phyloP scores from a whole-genome alignment of 1,140 invertebrate genomes.

The Phortica variegata region DNA sequence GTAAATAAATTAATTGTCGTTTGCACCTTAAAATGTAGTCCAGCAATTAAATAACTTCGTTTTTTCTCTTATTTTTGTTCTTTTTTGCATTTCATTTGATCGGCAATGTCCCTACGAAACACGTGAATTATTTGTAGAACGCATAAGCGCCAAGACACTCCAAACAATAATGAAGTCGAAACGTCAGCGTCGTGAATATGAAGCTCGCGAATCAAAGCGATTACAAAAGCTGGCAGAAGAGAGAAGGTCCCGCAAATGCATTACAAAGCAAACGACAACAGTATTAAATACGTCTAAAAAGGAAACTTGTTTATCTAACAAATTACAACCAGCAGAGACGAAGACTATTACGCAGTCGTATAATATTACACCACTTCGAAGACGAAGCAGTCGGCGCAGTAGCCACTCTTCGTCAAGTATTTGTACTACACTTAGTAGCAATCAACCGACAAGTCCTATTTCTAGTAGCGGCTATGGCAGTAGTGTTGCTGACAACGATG shows the following conservation, averaged over 20 bases:
- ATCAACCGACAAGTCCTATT: slow-evolving; percentile 25
- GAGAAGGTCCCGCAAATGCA: slow-evolving; percentile 6
- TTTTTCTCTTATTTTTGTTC: slow-evolving; percentile 48
- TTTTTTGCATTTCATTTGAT: slow-evolving; percentile 38
- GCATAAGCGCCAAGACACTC: slow-evolving; percentile 44
- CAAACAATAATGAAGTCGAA: slow-evolving; percentile 38
- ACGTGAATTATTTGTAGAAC: slow-evolving; percentile 49
- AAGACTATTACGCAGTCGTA: no score
- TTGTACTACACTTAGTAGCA: no score
- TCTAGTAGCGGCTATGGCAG: slow-evolving; percentile 41
- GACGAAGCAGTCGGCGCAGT: slow-evolving; percentile 23
- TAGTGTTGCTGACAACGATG: slow-evolving; percentile 24
- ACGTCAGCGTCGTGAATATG: slow-evolving; percentile 34
- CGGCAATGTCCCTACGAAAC: slow-evolving; percentile 29
- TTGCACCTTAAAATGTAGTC: slow-evolving; percentile 34
- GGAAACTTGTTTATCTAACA: not conserved
- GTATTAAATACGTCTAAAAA: not conserved
- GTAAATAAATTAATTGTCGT: slow-evolving; percentile 23
- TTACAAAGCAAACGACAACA: slow-evolving; percentile 4
- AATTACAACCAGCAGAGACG: not conserved
- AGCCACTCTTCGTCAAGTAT: no score
- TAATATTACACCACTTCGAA: slow-evolving; percentile 1
- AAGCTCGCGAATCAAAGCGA: slow-evolving; percentile 19
- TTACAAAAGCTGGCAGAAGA: slow-evolving; percentile 15
- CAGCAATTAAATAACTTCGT: slow-evolving; percentile 52